Percentiles rank a stretch among this genome's conserved stretches.
phyloP scores from a whole-genome alignment of 2,113 vertebrate genomes.

The Xiphophorus hellerii region DNA sequence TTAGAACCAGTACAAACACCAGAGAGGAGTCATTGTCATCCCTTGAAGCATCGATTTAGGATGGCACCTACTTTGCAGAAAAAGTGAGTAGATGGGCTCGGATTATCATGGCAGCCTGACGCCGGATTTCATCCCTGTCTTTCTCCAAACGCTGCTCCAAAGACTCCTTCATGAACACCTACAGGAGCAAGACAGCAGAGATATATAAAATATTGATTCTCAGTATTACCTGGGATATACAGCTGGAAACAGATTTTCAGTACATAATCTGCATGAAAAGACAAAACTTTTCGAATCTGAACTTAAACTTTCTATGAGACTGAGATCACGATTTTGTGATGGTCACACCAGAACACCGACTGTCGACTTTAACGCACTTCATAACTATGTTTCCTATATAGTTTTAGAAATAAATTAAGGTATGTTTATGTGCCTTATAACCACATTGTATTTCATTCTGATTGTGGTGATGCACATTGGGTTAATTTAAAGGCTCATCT shows the following conservation, averaged over 20 bases:
- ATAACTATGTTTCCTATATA: no score
- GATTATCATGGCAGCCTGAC: slow-evolving; percentile 88
- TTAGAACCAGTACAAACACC: neutral
- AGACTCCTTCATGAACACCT: slow-evolving; percentile 93
- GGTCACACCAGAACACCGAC: no score
- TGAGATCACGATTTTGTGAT: no score
- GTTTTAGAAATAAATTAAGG: no score
- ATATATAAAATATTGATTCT: neutral
- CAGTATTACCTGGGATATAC: neutral
- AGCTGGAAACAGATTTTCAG: neutral
- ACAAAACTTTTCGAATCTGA: neutral
- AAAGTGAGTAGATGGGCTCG: slow-evolving; percentile 89
- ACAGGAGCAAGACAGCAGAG: slow-evolving; percentile 23
- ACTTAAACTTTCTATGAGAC: no score
- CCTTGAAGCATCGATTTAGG: neutral
- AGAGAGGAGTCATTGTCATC: no score
- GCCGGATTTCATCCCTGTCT: slow-evolving; percentile 86
- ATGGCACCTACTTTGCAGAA: slow-evolving; percentile 84
- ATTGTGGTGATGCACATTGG: no score
- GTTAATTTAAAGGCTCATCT: no score
- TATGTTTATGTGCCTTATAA: no score
- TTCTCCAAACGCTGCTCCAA: slow-evolving; percentile 92
- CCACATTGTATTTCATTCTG: no score
- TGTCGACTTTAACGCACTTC: no score
- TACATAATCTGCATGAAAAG: no score